Conservation (phyloP, 1,140 invertebrate genomes). For the Portunus trituberculatus region DNA sequence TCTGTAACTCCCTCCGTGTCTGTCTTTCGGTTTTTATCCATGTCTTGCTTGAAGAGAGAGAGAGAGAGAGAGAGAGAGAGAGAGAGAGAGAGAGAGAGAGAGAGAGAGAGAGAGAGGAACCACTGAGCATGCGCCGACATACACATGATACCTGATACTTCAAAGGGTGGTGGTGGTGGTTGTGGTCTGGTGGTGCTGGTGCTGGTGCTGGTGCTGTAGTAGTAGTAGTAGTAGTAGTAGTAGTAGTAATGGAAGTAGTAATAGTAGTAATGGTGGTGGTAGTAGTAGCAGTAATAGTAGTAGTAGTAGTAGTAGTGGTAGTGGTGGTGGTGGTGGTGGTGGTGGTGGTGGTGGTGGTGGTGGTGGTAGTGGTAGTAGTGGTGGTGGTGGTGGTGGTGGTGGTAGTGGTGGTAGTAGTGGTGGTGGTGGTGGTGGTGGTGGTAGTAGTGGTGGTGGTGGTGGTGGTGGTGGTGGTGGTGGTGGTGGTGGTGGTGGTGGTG, state of each 20-base stretch:
- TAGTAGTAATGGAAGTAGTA: not conserved
- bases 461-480: not conserved
- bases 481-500: not conserved
- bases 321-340: not conserved
- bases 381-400: not conserved
- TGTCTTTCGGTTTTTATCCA: too few relatives aligned
- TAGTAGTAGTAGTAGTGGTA: not conserved
- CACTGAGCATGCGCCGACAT: too few relatives aligned
- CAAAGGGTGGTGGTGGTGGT: too few relatives aligned
- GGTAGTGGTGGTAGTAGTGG: not conserved
- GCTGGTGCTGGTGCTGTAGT: not conserved
- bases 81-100: too few relatives aligned
- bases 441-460: not conserved
- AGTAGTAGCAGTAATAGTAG: not conserved
- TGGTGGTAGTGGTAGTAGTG: not conserved
- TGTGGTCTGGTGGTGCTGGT: not conserved
- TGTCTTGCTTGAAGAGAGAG: too few relatives aligned
- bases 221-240: conserved; percentile 18
- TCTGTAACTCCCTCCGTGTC: not conserved
- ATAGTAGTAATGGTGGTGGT: conserved; percentile 1
- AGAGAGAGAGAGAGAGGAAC: too few relatives aligned
- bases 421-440: not conserved
- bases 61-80: too few relatives aligned
- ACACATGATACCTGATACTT: too few relatives aligned
- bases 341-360: conserved; percentile 3